Conservation (phyloP, 2,888 invertebrate genomes). For the Abscondita cerata region DNA sequence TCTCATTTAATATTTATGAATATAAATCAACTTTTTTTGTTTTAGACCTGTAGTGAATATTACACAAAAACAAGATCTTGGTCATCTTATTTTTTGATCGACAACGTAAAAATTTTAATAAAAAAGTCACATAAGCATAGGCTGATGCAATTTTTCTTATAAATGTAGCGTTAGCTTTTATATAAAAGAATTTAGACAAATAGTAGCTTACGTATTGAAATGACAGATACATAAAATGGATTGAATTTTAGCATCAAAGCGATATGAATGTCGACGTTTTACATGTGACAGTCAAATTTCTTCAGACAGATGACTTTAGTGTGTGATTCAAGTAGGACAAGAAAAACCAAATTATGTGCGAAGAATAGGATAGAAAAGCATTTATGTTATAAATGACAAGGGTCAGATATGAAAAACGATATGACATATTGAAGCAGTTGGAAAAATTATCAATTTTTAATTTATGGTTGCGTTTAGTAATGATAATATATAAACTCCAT, state of each 20-base stretch:
- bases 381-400: slow-evolving; percentile 5
- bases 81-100: too few relatives aligned
- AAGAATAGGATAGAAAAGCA: background rate
- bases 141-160: too few relatives aligned
- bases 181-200: background rate
- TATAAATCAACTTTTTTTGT: slow-evolving; percentile 30
- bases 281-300: slow-evolving; percentile 8
- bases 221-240: background rate
- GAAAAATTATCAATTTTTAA: too few relatives aligned
- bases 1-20: slow-evolving; percentile 25
- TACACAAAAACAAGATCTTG: too few relatives aligned
- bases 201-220: background rate
- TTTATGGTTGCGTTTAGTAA: too few relatives aligned
- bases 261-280: background rate
- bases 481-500: too few relatives aligned
- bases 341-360: background rate
- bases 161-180: slow-evolving; percentile 4
- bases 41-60: slow-evolving; percentile 8
- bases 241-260: background rate
- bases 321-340: background rate
- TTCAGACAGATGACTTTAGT: slow-evolving; percentile 1
- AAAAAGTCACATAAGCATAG: too few relatives aligned
- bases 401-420: background rate
- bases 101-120: too few relatives aligned
- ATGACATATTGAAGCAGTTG: too few relatives aligned